Evolutionary conservation across 1,140 invertebrate species (phyloP).

Genomic region (Micrasema minimum): DNA sequence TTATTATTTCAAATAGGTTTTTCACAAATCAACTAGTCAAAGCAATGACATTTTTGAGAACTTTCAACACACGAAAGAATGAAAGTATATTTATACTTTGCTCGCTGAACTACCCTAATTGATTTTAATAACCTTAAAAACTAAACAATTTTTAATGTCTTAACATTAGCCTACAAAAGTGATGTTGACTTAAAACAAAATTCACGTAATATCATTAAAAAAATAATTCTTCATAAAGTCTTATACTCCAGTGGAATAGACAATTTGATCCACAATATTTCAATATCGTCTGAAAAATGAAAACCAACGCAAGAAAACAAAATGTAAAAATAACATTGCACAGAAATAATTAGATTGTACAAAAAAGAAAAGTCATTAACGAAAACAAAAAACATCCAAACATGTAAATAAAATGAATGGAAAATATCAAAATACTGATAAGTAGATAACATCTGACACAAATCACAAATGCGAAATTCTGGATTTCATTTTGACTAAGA

Average conservation of each 20-base stretch:
- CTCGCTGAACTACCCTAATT: neutral
- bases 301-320: neutral
- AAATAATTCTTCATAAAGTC: conserved; percentile 9
- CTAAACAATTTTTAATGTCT: neutral
- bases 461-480: neutral
- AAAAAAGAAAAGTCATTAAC: no score
- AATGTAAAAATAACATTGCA: neutral
- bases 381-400: neutral
- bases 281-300: neutral
- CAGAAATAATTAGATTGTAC: conserved; percentile 9
- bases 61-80: conserved; percentile 6
- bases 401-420: neutral
- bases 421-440: conserved; percentile 15
- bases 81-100: neutral
- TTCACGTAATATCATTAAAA: conserved; percentile 9
- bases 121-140: neutral
- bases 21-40: no score
- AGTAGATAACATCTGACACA: conserved; percentile 1
- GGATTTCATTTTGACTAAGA: no score
- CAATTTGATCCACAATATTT: conserved; percentile 11
- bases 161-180: neutral
- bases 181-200: conserved; percentile 14
- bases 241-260: conserved; percentile 21
- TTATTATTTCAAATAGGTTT: no score
- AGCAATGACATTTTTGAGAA: neutral